Evolutionary conservation across 2,113 vertebrate genomes (phyloP), one percentile per base, ranked within the genome.

Genomic region (Sebastes schlegelii): DNA sequence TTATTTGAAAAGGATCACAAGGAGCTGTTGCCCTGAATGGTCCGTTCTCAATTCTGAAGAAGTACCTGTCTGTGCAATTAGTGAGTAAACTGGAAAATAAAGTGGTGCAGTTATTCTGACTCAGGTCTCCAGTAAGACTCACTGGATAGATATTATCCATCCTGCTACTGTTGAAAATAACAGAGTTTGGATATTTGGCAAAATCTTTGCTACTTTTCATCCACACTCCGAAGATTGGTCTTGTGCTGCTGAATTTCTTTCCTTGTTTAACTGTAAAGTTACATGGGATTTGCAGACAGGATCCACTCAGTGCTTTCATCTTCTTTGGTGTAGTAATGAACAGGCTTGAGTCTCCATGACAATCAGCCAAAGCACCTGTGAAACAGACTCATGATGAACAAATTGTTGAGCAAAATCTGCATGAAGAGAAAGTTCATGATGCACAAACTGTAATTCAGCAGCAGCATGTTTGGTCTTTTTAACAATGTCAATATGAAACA

Each of bases 201-300:
- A 77, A 86, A 0, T 8, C 0, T 0, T 1, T 0, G 0, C 12
- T 0, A 0, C 12, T 4, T 86, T 86, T 92, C 3, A 90, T 58
- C 92, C 93, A 93, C 0, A 70, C n/a, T 10, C 49, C 86, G 13
- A 23, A 0, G 0, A 17, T 19, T 9, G 1, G 0, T 57, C 0
- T 4, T 13, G 4, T 4, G 0, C 0, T 6, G 1, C 77, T 5
- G 6, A 64, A 48, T 2, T 0, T 2, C 1, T 34, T 26, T 26
- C 23, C 23, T 26, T 1, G 2, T 26, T 26, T 26, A 26, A 34
- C 26, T 1, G 26, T 34, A 14, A 83, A 93, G 55, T 13, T 73
- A 63, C 92, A 93, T 40, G 91, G 89, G 40, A 93, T 91, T 43
- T 55, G 69, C 34, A 91, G n/a, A 54, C 8, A 60, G 13, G 57